Evolutionary conservation across 2,888 invertebrate genomes (phyloP), one percentile per base, ranked within the genome.

Genomic region (Drosophila fulvimacula): DNA sequence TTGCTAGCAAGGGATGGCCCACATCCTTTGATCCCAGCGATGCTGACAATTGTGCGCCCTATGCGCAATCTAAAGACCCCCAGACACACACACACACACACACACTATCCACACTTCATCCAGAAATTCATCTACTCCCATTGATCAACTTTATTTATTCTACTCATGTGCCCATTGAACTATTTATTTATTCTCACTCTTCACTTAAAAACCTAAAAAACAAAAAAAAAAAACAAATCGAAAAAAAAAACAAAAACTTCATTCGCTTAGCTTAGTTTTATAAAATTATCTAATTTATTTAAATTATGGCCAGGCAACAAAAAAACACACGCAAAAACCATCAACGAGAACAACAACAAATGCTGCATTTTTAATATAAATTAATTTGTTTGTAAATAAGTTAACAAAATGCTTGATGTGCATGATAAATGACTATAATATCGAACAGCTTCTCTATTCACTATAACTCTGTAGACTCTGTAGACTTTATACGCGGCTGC

Each of bases 21-120:
- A 49, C 46, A 69, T 82, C 91, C 92, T 92, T 91, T 91, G 91
- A 82, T n/a, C 68, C 88, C 90, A 90, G 92, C 89, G 92, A 92
- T 91, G 92, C 67, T 78, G 91, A 82, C 91, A 92, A 92, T 92
- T 91, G 87, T 69, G 76, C 77, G 78, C 70, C 68, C 73, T 63
- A 55, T 51, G 64, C 69, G 76, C 73, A 55, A 42, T 65, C 70
- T 39, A 36, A 34, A 27, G 46, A 32, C 41, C 30, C n/a, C 21
- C 21, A 17, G 11, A 13, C 27, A 34, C 48, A 21, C 13, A 42
- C 42, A 21, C 32, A 24, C 41, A 30, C 30, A 32, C 39, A 24
- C 24, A n/a, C 42, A 42, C 13, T 21, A 11, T 24, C 21, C 19
- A 15, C 41, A 34, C 15, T 17, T n/a, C 44, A 42, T 56, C 55